Conservation (phyloP, 2,888 invertebrate genomes). For the Iselma pallidipennis region DNA sequence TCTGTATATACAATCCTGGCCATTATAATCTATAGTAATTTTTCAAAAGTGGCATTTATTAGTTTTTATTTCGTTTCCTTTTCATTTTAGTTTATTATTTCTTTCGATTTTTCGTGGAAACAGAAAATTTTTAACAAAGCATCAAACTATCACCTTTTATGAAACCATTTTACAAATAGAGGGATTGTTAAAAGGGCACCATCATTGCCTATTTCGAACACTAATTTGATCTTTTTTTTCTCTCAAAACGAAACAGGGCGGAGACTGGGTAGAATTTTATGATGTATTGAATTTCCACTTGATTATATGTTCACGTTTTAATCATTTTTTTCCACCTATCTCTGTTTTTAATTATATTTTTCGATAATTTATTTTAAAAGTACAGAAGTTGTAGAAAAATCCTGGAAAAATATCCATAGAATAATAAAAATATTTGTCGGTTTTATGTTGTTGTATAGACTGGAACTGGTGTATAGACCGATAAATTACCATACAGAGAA, state of each 20-base stretch:
- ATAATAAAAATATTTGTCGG: neutral
- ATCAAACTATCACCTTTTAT: no score
- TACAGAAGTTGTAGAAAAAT: neutral
- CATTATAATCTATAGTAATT: neutral
- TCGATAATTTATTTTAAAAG: neutral
- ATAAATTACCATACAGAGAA: neutral
- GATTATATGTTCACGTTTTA: neutral
- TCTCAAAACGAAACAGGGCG: neutral
- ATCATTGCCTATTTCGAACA: neutral
- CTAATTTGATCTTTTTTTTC: neutral
- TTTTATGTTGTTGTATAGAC: neutral
- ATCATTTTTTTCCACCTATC: neutral
- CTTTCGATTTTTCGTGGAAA: neutral
- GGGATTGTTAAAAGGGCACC: no score
- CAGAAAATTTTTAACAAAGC: neutral
- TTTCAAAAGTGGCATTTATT: neutral
- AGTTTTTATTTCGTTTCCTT: neutral
- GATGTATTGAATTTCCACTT: neutral
- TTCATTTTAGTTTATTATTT: neutral
- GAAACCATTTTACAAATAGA: no score
- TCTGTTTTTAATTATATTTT: neutral
- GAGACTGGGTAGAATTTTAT: neutral
- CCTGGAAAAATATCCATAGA: neutral
- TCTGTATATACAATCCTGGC: neutral
- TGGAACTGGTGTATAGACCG: neutral